Conservation (phyloP, 2,888 invertebrate genomes). For the Phengaris alcon region DNA sequence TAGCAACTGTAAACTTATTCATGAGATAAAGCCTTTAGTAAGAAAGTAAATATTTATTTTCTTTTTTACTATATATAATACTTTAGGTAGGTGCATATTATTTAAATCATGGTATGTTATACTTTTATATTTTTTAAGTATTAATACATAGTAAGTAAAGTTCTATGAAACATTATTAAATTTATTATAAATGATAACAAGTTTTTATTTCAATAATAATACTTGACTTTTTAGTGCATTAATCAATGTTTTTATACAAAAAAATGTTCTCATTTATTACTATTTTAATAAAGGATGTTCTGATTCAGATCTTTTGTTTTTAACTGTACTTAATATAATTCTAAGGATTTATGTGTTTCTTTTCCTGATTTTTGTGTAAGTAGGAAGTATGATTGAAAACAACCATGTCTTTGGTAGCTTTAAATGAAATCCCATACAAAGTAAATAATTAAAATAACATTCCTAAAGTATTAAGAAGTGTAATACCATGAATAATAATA, state of each 20-base stretch:
- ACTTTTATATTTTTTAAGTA: not conserved
- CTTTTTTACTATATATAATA: not conserved
- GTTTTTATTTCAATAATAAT: no score
- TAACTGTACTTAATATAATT: no score
- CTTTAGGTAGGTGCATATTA: not conserved
- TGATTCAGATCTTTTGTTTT: no score
- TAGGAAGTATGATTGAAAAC: not conserved
- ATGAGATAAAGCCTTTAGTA: constrained; percentile 49
- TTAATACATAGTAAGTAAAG: no score
- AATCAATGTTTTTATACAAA: no score
- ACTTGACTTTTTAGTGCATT: no score
- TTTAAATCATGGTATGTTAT: not conserved
- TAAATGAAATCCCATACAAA: not conserved
- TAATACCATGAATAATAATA: no score
- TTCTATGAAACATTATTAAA: no score
- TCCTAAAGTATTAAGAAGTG: not conserved
- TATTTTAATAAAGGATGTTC: no score
- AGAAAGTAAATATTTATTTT: constrained; percentile 1
- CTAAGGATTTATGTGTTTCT: not conserved
- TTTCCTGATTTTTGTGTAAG: not conserved
- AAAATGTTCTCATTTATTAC: no score
- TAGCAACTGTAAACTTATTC: constrained; percentile 48
- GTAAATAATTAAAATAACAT: not conserved
- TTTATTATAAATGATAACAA: no score
- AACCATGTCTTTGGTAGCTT: not conserved